These are phyloP conservation scores for Astropecten irregularis DNA, from an alignment of 53 echinoderm and acorn worm species.

Conservation along the genomic window DNA sequence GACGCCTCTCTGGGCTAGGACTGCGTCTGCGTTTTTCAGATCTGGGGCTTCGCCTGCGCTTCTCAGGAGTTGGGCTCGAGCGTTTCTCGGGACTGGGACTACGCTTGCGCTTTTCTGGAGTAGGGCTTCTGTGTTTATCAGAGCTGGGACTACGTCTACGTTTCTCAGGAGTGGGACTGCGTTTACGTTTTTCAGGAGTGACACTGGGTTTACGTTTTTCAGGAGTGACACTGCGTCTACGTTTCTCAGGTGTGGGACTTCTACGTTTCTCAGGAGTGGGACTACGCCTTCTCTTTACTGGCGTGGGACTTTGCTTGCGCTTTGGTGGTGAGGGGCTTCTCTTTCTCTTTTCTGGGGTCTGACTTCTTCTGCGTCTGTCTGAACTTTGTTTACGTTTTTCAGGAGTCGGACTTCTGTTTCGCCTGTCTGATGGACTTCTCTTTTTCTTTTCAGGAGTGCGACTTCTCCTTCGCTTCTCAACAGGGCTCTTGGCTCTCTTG, in stretches of 20 bases:
- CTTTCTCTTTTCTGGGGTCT: constrained; percentile 43
- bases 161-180: constrained; percentile 40
- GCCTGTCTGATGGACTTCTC: constrained; percentile 17
- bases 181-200: constrained; percentile 51
- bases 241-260: constrained; percentile 54
- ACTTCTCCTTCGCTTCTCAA: constrained; percentile 33
- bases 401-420: constrained; percentile 46
- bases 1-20: constrained; percentile 16
- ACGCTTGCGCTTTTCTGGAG: background rate
- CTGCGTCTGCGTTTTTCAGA: constrained; percentile 18
- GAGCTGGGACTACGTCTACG: constrained; percentile 21
- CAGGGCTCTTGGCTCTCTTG: constrained; percentile 47
- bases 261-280: constrained; percentile 33
- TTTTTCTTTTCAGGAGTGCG: constrained; percentile 49
- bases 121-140: background rate
- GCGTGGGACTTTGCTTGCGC: constrained; percentile 56
- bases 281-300: constrained; percentile 31
- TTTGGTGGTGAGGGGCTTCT: constrained; percentile 29
- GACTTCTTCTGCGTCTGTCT: constrained; percentile 42
- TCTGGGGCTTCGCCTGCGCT: constrained; percentile 45
- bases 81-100: constrained; percentile 45
- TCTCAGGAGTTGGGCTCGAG: constrained; percentile 39
- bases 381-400: constrained; percentile 28
- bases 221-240: constrained; percentile 54
- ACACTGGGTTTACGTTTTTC: constrained; percentile 62